Evolutionary conservation across 2,888 invertebrate species (phyloP), one percentile per base, ranked within the genome.

Genomic region (Yponomeuta malinellus): DNA sequence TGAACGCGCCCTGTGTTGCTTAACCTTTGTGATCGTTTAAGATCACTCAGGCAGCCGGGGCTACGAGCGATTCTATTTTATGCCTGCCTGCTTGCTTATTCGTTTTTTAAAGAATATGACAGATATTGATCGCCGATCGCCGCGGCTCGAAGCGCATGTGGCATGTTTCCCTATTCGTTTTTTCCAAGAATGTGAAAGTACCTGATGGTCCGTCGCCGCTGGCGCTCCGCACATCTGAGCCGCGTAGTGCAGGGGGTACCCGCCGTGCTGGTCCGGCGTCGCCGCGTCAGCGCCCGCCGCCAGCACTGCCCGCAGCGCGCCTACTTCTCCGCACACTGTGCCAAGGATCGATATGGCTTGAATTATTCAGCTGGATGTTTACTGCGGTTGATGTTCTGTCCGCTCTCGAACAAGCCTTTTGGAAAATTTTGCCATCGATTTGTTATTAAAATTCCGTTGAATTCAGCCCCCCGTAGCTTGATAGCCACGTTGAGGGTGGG

Each of bases 161-260:
- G 43, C 43, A 3, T 43, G 43, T 43, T 43, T 43, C 5, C 43
- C 5, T 5, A 33, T 4, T 5, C 5, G 33, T 33, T 33, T 43
- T 43, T 43, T 8, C 43, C 8, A 43, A 43, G 8, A 43, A 43
- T 43, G n/a, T 43, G 2, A 12, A 67, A 31, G 2, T 67, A 72
- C 93, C 91, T 85, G 93, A 81, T 83, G 93, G 74, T 91, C 94
- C 65, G 93, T 93, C 74, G 94, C 94, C 65, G 95, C 95, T 31
- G 94, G 95, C 31, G 96, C 96, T 1, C 97, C 98, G 82, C 98
- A 98, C 95, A 99, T 98, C 89, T 99, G 98, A 15, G 99, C 98
- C 0, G 99, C 98, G 88, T 99, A 99, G 88, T 99, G 99, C 71
- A 99, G 91, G 0, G 99, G 98, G 79, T 96, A 98, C 23, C 99